Percentiles rank a stretch among this genome's conserved stretches.
These are phyloP conservation scores for Botrylloides violaceus DNA, from an alignment of 23 tunicate species.

Conservation along the genomic window DNA sequence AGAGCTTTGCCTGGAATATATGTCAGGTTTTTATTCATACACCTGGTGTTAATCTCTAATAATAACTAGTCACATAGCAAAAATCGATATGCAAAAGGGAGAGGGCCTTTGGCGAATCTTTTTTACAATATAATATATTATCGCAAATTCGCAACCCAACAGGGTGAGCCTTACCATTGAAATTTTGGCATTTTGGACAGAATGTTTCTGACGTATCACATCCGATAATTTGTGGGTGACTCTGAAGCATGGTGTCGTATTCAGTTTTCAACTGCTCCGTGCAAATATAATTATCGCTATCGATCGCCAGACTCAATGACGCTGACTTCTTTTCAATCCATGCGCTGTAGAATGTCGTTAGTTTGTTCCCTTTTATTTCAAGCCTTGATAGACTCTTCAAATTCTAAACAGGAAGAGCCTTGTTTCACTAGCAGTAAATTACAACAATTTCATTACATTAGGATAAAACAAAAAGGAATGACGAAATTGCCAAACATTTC, in stretches of 20 bases:
- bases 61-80: no score
- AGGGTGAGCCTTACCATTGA: no score
- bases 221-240: neutral
- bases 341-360: conserved; percentile 21
- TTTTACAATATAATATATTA: no score
- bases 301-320: neutral
- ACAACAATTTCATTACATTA: no score
- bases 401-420: neutral
- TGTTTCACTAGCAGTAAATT: no score
- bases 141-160: no score
- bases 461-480: no score
- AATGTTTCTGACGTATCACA: neutral
- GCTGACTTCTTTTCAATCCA: conserved; percentile 7
- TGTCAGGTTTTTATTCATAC: no score
- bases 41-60: no score
- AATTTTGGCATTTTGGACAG: conserved; percentile 16
- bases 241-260: neutral
- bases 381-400: neutral
- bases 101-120: no score
- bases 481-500: no score
- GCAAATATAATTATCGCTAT: conserved; percentile 2
- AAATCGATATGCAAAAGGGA: no score
- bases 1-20: neutral
- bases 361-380: conserved; percentile 1
- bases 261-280: conserved; percentile 7